Percentiles rank a stretch among this genome's conserved stretches.
Conservation (phyloP, 2,797 vertebrate genomes). For the Sebastes wilsoni region DNA sequence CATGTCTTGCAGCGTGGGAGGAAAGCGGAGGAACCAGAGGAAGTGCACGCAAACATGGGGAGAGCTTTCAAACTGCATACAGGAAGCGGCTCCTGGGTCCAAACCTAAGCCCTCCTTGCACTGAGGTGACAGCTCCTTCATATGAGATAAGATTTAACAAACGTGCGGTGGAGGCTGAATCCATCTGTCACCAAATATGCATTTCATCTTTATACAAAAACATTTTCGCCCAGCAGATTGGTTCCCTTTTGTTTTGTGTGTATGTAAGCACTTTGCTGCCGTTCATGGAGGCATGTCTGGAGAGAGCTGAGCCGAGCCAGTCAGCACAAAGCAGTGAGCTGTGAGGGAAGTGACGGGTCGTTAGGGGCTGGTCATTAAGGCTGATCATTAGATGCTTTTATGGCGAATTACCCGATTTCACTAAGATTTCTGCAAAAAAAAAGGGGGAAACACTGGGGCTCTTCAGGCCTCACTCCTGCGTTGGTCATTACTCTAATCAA, state of each 20-base stretch:
- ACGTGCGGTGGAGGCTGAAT: background rate
- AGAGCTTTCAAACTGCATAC: constrained; percentile 69
- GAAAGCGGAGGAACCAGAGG: constrained; percentile 54
- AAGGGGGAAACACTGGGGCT: constrained; percentile 24
- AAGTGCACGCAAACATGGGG: constrained; percentile 69
- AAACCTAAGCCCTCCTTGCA: constrained; percentile 57
- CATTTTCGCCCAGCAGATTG: constrained; percentile 40
- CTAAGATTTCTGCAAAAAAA: constrained; percentile 35
- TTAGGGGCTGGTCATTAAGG: constrained; percentile 73
- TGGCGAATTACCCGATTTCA: constrained; percentile 69
- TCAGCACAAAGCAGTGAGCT: constrained; percentile 76
- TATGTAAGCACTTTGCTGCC: constrained; percentile 67
- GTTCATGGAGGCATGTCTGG: constrained; percentile 67
- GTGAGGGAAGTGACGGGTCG: constrained; percentile 66
- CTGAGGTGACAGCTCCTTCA: constrained; percentile 60
- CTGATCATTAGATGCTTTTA: constrained; percentile 80
- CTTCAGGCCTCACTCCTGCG: constrained; percentile 29
- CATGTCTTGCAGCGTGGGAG: constrained; percentile 68
- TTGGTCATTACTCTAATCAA: constrained; percentile 69
- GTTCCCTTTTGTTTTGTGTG: constrained; percentile 48
- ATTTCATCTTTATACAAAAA: constrained; percentile 20
- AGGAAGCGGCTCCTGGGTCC: constrained; percentile 61
- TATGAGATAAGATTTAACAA: constrained; percentile 3
- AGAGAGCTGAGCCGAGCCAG: constrained; percentile 59
- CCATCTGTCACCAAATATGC: constrained; percentile 1